Base-by-base conservation (phyloP, 2,797 vertebrate genomes). In the Lophius americanus region DNA sequence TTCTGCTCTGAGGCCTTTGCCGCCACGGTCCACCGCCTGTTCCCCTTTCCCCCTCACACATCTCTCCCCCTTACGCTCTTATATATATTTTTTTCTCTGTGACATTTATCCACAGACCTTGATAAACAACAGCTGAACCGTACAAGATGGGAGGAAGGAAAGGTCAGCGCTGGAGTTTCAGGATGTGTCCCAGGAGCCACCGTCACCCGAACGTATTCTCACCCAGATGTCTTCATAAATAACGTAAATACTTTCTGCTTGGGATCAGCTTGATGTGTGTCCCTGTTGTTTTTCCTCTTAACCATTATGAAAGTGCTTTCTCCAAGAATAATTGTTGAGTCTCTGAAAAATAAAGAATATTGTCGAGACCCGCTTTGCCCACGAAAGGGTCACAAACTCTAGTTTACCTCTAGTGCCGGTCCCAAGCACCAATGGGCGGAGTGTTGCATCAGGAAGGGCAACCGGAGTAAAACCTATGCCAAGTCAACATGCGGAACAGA, bases 1-100 rank as follows among this genome's bases (percentile, higher is more conserved):
- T 62, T 79, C 57, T 62, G 59, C 41, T 53, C 54, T 14, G 32
- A 38, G 53, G 48, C 44, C 61, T 66, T 7, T 51, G 36, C 60
- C 61, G 69, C 50, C 60, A 59, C 36, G 68, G 62, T 65, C 64
- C 57, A 55, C 38, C 14, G 35, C 60, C n/a, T 70, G 14, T 43
- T 23, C 23, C 56, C 51, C 55, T 60, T 57, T 70, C 42, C 32
- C 47, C 52, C 39, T 37, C 35, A 53, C 32, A 54, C 51, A 63
- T 51, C 51, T 65, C 36, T 59, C 1, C 36, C 14, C 38, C 37
- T 38, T 54, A 9, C 46, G 46, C 39, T 55, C 13, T n/a, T 54
- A 13, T 12, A 3, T 11, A 14, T 32, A 61, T 70, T 46, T 54
- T 41, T 4, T 53, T 23, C 39, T 53, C 44, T 2, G 4, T 23